These are phyloP conservation scores for Hypselothyrea guttata DNA, from an alignment of 2,888 invertebrate species.

Conservation along the genomic window DNA sequence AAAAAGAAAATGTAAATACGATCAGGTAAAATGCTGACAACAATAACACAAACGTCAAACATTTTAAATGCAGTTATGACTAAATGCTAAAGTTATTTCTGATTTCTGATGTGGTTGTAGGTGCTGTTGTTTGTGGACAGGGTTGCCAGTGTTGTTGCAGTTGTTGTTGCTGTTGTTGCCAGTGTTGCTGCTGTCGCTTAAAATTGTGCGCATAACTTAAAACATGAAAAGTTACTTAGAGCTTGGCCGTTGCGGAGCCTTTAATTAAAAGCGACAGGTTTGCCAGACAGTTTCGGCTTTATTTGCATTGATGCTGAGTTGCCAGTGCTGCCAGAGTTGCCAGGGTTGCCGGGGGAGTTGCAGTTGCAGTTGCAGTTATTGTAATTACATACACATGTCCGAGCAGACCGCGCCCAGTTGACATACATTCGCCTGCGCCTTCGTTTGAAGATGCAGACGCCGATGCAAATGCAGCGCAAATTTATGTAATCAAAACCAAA, in stretches of 20 bases:
- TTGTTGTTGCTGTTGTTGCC: conserved; percentile 11
- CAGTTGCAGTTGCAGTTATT: conserved; percentile 61
- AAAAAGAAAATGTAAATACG: conserved; percentile 28
- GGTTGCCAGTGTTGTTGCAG: conserved; percentile 11
- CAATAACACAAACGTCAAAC: conserved; percentile 35
- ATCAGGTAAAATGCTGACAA: conserved; percentile 20
- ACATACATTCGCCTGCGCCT: conserved; percentile 58
- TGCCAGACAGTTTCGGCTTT: conserved; percentile 60
- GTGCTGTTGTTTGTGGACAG: not conserved
- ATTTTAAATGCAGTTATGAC: conserved; percentile 73
- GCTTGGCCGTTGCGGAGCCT: conserved; percentile 46
- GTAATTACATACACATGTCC: conserved; percentile 62
- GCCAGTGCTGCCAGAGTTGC: conserved; percentile 31
- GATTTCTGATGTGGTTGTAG: conserved; percentile 37
- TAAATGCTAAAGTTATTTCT: conserved; percentile 69
- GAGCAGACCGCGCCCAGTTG: conserved; percentile 38
- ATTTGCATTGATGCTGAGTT: conserved; percentile 64
- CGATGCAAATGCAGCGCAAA: conserved; percentile 73
- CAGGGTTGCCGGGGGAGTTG: conserved; percentile 6
- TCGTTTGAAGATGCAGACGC: conserved; percentile 71
- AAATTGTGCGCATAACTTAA: conserved; percentile 69
- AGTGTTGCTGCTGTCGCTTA: conserved; percentile 55
- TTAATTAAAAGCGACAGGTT: conserved; percentile 77
- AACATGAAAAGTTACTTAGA: conserved; percentile 77
- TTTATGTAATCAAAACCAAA: conserved; percentile 73